phyloP scores from a whole-genome alignment of 2,113 vertebrate genomes.

The Brachypodius melanocephalos region DNA sequence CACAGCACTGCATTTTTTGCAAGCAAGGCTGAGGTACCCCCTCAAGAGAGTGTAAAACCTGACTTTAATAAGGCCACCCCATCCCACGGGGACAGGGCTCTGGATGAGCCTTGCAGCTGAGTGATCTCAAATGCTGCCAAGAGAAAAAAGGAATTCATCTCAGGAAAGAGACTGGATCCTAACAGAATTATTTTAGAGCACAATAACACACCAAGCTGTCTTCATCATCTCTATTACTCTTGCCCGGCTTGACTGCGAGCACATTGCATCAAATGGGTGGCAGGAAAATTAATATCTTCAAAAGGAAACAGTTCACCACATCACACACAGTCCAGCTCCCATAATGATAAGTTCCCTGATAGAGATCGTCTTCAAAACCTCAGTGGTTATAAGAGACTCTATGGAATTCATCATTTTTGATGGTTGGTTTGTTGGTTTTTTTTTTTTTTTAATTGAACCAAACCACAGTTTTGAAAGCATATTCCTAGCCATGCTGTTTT shows the following conservation, averaged over 20 bases:
- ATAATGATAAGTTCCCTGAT: background rate
- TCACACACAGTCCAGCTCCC: background rate
- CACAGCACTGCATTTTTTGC: background rate
- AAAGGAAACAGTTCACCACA: background rate
- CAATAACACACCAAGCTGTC: slow-evolving; percentile 18
- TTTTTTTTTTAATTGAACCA: background rate
- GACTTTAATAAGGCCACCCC: background rate
- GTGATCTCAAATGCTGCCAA: fast-evolving
- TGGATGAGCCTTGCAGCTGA: background rate
- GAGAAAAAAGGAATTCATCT: background rate
- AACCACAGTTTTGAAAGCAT: background rate
- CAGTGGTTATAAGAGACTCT: background rate
- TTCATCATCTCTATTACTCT: slow-evolving; percentile 5
- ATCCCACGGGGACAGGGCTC: fast-evolving
- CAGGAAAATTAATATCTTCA: slow-evolving; percentile 31
- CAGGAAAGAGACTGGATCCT: background rate
- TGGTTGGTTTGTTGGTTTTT: background rate
- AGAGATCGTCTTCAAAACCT: background rate
- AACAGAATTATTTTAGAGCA: slow-evolving; percentile 23
- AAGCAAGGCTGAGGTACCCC: background rate
- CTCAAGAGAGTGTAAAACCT: background rate
- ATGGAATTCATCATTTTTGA: background rate
- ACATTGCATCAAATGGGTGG: background rate
- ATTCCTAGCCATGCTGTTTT: slow-evolving; percentile 1
- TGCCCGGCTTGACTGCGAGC: background rate